Evolutionary conservation across 2,113 vertebrate genomes (phyloP).

Genomic region (Pogonocichla stellata): DNA sequence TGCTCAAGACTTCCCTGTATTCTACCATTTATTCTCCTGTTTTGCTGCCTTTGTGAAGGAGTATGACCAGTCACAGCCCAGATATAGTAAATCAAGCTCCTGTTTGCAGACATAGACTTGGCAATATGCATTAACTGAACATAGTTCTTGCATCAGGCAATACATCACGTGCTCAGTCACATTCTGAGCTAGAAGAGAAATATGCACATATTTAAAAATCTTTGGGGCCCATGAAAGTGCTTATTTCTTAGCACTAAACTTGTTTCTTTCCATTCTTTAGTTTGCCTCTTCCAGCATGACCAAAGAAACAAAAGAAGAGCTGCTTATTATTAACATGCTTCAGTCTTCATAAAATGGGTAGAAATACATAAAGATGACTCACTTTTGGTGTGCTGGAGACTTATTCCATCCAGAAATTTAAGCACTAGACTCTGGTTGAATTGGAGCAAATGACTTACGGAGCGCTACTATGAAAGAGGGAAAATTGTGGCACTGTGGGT

Average conservation of each 20-base stretch:
- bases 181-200: constrained; percentile 7
- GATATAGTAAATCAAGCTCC: neutral
- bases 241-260: neutral
- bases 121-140: neutral
- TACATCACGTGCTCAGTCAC: neutral
- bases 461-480: neutral
- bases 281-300: neutral
- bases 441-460: neutral
- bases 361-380: neutral
- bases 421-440: neutral
- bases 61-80: neutral
- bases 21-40: neutral
- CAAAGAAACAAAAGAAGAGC: neutral
- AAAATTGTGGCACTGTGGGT: neutral
- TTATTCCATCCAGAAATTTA: neutral
- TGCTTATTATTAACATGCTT: neutral
- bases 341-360: neutral
- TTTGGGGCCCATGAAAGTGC: neutral
- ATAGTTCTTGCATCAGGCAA: constrained; percentile 24
- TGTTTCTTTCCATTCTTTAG: neutral
- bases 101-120: neutral
- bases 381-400: neutral
- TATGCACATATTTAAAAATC: neutral
- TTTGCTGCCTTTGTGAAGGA: neutral
- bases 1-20: neutral